phyloP scores from a whole-genome alignment of 2,797 vertebrate species.

The Pangasius macronema region DNA sequence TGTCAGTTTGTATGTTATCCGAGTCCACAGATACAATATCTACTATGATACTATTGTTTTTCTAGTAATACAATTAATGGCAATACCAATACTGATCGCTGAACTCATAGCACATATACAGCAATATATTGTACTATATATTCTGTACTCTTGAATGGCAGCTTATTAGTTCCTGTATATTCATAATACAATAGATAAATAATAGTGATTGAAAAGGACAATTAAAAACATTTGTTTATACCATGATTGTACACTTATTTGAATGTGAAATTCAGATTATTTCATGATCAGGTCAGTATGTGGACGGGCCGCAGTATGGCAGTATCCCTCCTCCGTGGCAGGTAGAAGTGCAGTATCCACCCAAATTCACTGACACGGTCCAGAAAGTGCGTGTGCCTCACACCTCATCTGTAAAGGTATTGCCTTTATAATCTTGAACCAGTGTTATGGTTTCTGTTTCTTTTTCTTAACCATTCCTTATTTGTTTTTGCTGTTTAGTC shows the following conservation, averaged over 20 bases:
- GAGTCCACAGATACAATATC: neutral
- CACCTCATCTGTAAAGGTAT: slow-evolving; percentile 80
- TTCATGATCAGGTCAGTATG: slow-evolving; percentile 69
- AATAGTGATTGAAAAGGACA: neutral
- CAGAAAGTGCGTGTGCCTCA: slow-evolving; percentile 75
- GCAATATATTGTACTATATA: neutral
- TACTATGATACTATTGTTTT: neutral
- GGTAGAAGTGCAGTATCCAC: slow-evolving; percentile 69
- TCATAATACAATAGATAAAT: neutral
- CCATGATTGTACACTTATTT: neutral
- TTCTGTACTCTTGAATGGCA: neutral
- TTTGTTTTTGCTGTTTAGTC: neutral
- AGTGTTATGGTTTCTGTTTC: neutral
- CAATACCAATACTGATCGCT: neutral
- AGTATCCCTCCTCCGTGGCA: slow-evolving; percentile 77
- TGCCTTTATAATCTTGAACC: neutral
- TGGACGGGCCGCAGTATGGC: slow-evolving; percentile 76
- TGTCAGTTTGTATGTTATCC: neutral
- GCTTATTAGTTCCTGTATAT: neutral
- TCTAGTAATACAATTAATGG: neutral
- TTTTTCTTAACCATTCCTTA: neutral
- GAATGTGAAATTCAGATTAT: neutral
- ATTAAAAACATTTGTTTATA: neutral
- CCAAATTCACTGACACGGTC: slow-evolving; percentile 70
- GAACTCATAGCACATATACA: neutral